phyloP scores from a whole-genome alignment of 2,797 vertebrate genomes.

The Bradypodion pumilum region DNA sequence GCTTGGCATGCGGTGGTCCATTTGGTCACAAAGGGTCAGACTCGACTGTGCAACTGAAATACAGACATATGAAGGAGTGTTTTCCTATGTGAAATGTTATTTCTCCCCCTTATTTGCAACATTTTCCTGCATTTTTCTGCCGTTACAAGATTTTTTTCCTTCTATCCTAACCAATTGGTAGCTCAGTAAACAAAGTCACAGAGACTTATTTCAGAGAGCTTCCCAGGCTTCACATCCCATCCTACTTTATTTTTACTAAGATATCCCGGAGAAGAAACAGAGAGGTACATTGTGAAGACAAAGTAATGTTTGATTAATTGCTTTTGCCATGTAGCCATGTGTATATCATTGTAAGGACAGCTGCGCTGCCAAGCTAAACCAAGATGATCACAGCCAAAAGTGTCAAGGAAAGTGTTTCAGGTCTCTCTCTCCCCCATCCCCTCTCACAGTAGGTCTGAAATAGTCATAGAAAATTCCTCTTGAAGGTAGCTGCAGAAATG shows the following conservation, averaged over 20 bases:
- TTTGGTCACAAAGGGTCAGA: too few species aligned
- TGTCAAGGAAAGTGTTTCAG: conserved; percentile 26
- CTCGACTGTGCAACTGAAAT: too few species aligned
- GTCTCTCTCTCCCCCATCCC: neutral
- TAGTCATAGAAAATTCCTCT: conserved; percentile 33
- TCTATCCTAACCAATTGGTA: neutral
- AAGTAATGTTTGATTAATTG: conserved; percentile 22
- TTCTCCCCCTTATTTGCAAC: neutral
- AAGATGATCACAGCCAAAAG: conserved; percentile 23
- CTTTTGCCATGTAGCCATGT: conserved; percentile 3
- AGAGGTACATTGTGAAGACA: conserved; percentile 12
- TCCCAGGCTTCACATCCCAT: neutral
- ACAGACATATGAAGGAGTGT: neutral
- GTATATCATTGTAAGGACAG: conserved; percentile 14
- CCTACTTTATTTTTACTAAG: neutral
- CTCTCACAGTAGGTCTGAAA: conserved; percentile 26
- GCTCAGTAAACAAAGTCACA: neutral
- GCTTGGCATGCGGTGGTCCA: too few species aligned
- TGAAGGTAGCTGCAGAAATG: conserved; percentile 30
- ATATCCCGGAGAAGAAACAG: conserved; percentile 3
- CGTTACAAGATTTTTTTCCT: neutral
- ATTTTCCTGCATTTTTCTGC: neutral
- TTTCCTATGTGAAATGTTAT: neutral
- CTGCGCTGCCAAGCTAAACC: conserved; percentile 21
- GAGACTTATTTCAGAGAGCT: neutral